Conservation (phyloP, 2,797 vertebrate genomes). For the Corythornis leucogaster region DNA sequence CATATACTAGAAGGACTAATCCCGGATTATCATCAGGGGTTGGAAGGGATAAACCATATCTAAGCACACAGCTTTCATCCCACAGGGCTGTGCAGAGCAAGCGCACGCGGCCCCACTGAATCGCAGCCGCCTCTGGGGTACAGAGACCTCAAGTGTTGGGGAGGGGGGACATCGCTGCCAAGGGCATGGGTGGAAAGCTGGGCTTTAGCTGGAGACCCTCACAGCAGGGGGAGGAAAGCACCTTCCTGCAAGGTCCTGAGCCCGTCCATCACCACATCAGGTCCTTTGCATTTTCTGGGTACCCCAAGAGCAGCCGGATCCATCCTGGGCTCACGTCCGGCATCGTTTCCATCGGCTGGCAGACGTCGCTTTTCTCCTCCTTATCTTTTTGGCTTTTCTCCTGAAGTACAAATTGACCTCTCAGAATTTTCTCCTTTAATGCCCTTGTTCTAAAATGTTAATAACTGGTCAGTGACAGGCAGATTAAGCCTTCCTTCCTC, state of each 20-base stretch:
- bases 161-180: neutral
- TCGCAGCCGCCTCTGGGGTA: neutral
- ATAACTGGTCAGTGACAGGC: conserved; percentile 77
- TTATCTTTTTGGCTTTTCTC: conserved; percentile 51
- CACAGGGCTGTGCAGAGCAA: conserved; percentile 11
- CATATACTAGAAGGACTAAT: conserved; percentile 53
- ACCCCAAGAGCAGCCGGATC: accelerated
- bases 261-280: accelerated
- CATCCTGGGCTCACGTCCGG: accelerated
- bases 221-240: accelerated
- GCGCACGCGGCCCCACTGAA: accelerated
- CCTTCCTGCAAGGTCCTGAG: neutral
- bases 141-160: accelerated
- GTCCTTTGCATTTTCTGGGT: neutral
- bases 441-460: conserved; percentile 78
- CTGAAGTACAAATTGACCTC: conserved; percentile 76
- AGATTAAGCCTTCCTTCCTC: conserved; percentile 75
- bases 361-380: neutral
- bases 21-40: conserved; percentile 50
- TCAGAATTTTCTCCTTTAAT: conserved; percentile 71
- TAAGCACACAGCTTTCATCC: conserved; percentile 65
- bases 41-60: conserved; percentile 65
- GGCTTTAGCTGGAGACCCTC: neutral
- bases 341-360: neutral
- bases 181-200: neutral